phyloP scores from a whole-genome alignment of 2,113 vertebrate species.

The Oreochromis niloticus region DNA sequence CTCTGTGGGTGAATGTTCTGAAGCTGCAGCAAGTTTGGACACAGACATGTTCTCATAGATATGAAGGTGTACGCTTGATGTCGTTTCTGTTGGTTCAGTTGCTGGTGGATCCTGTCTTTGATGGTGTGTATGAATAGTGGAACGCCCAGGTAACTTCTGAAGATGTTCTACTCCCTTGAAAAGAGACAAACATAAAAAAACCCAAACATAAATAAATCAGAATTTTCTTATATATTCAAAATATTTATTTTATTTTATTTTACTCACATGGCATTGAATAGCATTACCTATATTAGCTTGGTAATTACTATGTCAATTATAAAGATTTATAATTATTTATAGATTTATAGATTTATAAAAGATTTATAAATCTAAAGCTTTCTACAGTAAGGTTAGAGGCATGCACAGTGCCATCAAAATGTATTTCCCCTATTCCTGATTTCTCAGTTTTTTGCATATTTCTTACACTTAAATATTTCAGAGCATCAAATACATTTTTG shows the following conservation, averaged over 20 bases:
- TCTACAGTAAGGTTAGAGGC: background rate
- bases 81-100: background rate
- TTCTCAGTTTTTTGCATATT: background rate
- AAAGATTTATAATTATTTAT: background rate
- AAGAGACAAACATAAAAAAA: background rate
- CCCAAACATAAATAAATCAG: background rate
- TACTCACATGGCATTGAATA: background rate
- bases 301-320: background rate
- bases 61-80: rapidly evolving
- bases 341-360: too few species aligned
- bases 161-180: background rate
- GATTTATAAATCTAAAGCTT: background rate
- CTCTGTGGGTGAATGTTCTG: background rate
- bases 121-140: background rate
- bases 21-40: background rate
- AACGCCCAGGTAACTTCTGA: background rate
- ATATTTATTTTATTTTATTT: background rate
- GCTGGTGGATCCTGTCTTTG: background rate
- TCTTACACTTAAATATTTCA: background rate
- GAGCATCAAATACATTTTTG: background rate
- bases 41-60: slow-evolving; percentile 23
- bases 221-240: background rate
- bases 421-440: background rate
- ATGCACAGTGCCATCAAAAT: background rate
- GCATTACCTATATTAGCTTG: background rate